Evolutionary conservation across 2,797 vertebrate species (phyloP).

Genomic region (Fistularia tabacaria): DNA sequence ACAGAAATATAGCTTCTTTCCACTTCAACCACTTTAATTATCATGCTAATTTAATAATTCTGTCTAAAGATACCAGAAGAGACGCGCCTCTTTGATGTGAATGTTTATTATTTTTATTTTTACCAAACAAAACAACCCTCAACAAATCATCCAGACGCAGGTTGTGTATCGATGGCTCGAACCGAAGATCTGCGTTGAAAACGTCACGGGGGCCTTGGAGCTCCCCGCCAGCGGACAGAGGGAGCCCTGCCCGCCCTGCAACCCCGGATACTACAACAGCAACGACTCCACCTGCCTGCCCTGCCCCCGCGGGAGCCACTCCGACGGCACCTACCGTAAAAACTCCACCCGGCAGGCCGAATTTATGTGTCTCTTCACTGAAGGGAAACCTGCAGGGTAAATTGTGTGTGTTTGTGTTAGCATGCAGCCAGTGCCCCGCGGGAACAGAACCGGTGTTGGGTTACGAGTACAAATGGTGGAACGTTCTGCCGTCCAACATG

Average conservation of each 20-base stretch:
- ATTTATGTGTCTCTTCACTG: constrained; percentile 1
- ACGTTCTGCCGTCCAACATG: constrained; percentile 91
- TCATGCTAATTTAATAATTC: no score
- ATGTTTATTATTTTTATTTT: no score
- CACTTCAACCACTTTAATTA: no score
- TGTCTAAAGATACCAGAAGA: no score
- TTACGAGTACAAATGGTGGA: constrained; percentile 98
- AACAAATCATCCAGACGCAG: constrained; percentile 78
- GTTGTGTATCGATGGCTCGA: constrained; percentile 93
- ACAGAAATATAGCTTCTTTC: no score
- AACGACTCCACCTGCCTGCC: constrained; percentile 87
- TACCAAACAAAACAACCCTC: no score
- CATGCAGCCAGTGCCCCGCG: constrained; percentile 85
- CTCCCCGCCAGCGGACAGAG: constrained; percentile 88
- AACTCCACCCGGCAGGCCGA: not conserved
- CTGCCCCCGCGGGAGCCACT: constrained; percentile 86
- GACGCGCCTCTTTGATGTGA: no score
- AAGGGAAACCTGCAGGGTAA: constrained; percentile 1
- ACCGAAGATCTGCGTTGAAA: constrained; percentile 92
- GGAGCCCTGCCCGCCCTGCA: constrained; percentile 92
- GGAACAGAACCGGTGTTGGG: constrained; percentile 90
- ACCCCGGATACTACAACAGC: constrained; percentile 94
- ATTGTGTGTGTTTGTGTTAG: constrained; percentile 62
- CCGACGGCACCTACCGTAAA: constrained; percentile 82
- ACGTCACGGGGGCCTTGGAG: constrained; percentile 71